Evolutionary conservation across 1,140 invertebrate genomes (phyloP).

Genomic region (Triops longicaudatus): DNA sequence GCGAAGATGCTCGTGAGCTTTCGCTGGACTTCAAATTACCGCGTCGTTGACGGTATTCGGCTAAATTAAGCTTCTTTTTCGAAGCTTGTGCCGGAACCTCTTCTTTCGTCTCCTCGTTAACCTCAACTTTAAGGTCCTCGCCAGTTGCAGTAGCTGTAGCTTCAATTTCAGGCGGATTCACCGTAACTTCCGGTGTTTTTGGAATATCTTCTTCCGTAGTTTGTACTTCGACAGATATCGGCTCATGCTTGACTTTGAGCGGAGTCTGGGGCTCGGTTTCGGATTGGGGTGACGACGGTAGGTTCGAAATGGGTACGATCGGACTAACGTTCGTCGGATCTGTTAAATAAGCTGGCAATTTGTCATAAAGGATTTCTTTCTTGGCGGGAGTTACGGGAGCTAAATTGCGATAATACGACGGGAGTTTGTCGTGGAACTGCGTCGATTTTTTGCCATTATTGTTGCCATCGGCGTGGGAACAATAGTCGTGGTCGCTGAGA

Average conservation of each 20-base stretch:
- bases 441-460: background rate
- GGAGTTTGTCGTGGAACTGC: constrained; percentile 22
- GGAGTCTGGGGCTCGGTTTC: background rate
- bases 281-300: background rate
- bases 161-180: too few species aligned
- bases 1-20: constrained; percentile 33
- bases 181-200: too few species aligned
- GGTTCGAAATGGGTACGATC: background rate
- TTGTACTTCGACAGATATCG: background rate
- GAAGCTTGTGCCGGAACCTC: constrained; percentile 26
- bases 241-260: background rate
- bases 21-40: constrained; percentile 36
- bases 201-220: background rate
- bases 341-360: constrained; percentile 34
- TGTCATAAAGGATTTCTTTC: constrained; percentile 31
- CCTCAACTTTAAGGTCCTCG: background rate
- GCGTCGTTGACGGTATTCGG: constrained; percentile 43
- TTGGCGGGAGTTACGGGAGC: background rate
- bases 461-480: background rate
- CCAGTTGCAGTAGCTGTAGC: too few species aligned
- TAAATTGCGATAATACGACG: constrained; percentile 27
- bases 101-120: background rate
- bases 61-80: constrained; percentile 44
- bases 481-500: constrained; percentile 3
- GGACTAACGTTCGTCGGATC: constrained; percentile 16